These are phyloP conservation scores for Spodoptera littoralis DNA, from an alignment of 2,888 invertebrate genomes.

Conservation along the genomic window DNA sequence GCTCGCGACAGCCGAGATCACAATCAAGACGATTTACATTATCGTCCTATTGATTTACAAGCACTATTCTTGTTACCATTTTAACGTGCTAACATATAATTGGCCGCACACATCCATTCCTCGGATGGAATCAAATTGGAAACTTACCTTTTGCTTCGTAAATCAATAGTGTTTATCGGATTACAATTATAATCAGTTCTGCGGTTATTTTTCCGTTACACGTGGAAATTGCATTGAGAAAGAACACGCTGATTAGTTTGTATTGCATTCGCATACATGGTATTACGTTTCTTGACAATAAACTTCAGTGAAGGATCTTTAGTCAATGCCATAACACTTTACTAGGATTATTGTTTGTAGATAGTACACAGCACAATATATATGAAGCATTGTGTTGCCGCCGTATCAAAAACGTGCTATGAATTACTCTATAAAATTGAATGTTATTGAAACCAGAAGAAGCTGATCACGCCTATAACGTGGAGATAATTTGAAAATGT, in stretches of 20 bases:
- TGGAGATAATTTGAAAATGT: slow-evolving; percentile 51
- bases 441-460: slow-evolving; percentile 37
- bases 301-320: slow-evolving; percentile 17
- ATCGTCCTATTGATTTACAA: slow-evolving; percentile 84
- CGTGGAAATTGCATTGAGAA: slow-evolving; percentile 44
- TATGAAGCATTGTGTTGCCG: not conserved
- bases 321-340: slow-evolving; percentile 9
- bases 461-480: slow-evolving; percentile 35
- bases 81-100: slow-evolving; percentile 76
- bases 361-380: not conserved
- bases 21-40: slow-evolving; percentile 85
- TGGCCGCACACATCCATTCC: slow-evolving; percentile 71
- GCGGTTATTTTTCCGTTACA: slow-evolving; percentile 42
- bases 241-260: slow-evolving; percentile 37
- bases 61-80: slow-evolving; percentile 70
- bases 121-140: slow-evolving; percentile 39
- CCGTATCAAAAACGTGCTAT: slow-evolving; percentile 8
- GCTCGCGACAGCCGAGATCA: slow-evolving; percentile 74
- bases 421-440: slow-evolving; percentile 28
- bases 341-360: slow-evolving; percentile 1
- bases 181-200: slow-evolving; percentile 39
- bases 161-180: slow-evolving; percentile 48
- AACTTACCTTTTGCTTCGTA: slow-evolving; percentile 35
- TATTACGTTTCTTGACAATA: slow-evolving; percentile 26
- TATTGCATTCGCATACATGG: slow-evolving; percentile 23